These are phyloP conservation scores for Phallusia fumigata DNA, from an alignment of 23 tunicate genomes.

Conservation along the genomic window DNA sequence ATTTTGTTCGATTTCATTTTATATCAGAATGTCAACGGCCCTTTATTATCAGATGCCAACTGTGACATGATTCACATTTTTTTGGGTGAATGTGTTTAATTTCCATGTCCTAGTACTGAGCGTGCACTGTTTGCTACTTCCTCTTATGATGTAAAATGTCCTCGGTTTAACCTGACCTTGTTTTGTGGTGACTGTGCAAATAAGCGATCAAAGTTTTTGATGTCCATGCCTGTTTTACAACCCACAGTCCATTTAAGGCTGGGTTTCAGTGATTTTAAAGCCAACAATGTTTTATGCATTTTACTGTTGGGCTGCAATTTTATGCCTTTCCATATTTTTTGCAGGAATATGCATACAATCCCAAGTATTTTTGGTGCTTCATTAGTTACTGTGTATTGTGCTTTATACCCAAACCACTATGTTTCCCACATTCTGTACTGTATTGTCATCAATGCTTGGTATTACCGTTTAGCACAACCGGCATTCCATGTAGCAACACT, in stretches of 20 bases:
- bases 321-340: neutral
- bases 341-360: neutral
- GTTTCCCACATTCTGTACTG: conserved; percentile 4
- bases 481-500: neutral
- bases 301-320: conserved; percentile 9
- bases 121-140: too few relatives aligned
- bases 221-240: too few relatives aligned
- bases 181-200: neutral
- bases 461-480: neutral
- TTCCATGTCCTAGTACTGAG: too few relatives aligned
- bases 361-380: conserved; percentile 10
- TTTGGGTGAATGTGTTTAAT: neutral
- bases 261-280: neutral
- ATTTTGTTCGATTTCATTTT: neutral
- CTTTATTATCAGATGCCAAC: neutral
- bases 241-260: neutral
- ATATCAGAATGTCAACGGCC: neutral
- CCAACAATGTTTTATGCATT: neutral
- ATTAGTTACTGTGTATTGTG: neutral
- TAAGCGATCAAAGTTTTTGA: too few relatives aligned
- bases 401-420: neutral
- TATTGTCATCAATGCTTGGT: neutral
- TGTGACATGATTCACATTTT: conserved; percentile 6
- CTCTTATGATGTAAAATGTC: too few relatives aligned
- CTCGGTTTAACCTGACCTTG: neutral